phyloP scores from a whole-genome alignment of 2,113 vertebrate species.

The Gobio gobio region DNA sequence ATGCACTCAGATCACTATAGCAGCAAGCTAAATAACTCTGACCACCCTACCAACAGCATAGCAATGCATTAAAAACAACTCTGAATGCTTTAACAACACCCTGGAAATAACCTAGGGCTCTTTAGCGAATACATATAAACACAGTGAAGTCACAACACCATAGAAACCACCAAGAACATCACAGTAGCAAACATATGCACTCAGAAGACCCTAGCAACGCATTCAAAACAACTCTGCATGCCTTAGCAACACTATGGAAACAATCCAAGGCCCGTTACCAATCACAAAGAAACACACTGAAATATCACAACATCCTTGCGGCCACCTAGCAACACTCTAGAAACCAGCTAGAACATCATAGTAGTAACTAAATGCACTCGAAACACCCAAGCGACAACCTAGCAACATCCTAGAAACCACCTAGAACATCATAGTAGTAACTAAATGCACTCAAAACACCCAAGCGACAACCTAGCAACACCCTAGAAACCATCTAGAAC shows the following conservation, averaged over 20 bases:
- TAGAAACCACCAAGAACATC: background rate
- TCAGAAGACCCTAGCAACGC: background rate
- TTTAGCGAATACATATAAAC: background rate
- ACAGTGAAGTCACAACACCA: background rate
- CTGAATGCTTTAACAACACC: background rate
- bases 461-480: background rate
- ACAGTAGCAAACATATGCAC: background rate
- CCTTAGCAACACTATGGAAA: background rate
- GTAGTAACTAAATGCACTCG: background rate
- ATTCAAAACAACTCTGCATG: background rate
- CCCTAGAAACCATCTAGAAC: background rate
- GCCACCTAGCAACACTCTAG: background rate
- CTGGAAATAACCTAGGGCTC: background rate
- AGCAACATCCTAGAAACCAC: background rate
- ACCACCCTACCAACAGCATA: background rate
- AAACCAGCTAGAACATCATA: background rate
- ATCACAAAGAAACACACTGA: background rate
- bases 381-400: background rate
- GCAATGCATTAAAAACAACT: background rate
- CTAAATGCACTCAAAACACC: background rate
- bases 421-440: background rate
- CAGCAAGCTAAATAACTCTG: background rate
- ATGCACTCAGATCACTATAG: background rate
- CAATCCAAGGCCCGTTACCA: background rate
- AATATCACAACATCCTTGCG: background rate